Evolutionary conservation across 2,888 invertebrate species (phyloP).

Genomic region (Terebella lapidaria): DNA sequence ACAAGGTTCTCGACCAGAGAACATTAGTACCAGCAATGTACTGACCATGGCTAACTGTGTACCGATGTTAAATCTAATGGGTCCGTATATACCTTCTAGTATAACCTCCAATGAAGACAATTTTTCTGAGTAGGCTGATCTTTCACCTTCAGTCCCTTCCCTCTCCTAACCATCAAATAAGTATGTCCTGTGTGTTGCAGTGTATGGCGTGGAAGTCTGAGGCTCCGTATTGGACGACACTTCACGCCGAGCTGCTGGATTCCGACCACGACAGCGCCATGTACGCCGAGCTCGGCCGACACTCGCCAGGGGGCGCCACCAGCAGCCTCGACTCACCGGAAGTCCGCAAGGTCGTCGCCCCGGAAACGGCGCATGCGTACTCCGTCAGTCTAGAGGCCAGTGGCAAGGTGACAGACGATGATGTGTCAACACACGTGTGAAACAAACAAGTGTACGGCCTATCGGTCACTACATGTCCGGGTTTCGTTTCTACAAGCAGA

Average conservation of each 20-base stretch:
- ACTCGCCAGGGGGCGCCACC: neutral
- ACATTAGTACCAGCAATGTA: neutral
- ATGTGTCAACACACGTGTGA: neutral
- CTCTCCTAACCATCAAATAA: too few relatives aligned
- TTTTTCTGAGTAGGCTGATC: too few relatives aligned
- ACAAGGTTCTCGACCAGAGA: neutral
- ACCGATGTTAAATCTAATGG: too few relatives aligned
- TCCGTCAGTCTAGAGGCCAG: neutral
- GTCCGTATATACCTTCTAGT: too few relatives aligned
- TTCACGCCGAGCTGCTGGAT: neutral
- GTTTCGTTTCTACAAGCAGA: too few relatives aligned
- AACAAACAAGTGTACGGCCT: too few relatives aligned
- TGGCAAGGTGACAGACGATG: neutral
- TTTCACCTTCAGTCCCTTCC: too few relatives aligned
- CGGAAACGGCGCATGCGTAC: neutral
- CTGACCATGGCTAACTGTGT: too few relatives aligned
- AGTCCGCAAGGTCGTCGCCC: neutral
- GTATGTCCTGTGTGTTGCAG: too few relatives aligned
- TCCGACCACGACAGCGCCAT: constrained; percentile 4
- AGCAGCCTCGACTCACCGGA: neutral
- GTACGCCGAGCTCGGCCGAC: constrained; percentile 1
- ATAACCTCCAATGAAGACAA: too few relatives aligned
- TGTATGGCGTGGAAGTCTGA: neutral
- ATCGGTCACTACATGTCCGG: too few relatives aligned
- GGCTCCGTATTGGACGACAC: neutral